phyloP scores from a whole-genome alignment of 1,140 invertebrate genomes.

The Drosophila eugracilis region DNA sequence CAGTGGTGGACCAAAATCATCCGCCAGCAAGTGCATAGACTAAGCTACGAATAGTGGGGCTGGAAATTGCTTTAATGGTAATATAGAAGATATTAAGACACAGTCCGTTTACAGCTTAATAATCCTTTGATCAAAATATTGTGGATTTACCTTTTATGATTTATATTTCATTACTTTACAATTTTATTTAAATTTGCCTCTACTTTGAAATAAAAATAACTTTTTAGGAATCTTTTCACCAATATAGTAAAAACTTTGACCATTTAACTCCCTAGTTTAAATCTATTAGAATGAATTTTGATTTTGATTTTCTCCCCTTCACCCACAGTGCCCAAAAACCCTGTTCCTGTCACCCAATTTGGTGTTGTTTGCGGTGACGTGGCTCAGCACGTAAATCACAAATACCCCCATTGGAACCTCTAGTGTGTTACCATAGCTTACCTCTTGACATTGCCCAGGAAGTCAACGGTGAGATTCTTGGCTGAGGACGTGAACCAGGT shows the following conservation, averaged over 20 bases:
- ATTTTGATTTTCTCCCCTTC: too few relatives aligned
- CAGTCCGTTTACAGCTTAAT: too few relatives aligned
- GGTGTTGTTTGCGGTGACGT: slow-evolving; percentile 51
- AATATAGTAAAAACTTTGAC: background rate
- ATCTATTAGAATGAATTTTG: background rate
- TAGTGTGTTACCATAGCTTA: slow-evolving; percentile 83
- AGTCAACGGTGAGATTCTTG: slow-evolving; percentile 91
- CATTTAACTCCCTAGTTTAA: background rate
- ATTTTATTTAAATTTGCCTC: too few relatives aligned
- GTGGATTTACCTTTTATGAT: too few relatives aligned
- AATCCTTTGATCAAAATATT: background rate
- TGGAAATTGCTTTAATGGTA: background rate
- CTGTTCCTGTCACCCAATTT: slow-evolving; percentile 44
- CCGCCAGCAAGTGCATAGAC: slow-evolving; percentile 8
- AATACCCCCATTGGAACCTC: slow-evolving; percentile 24
- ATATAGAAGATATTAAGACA: background rate
- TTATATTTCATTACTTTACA: too few relatives aligned
- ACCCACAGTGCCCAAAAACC: slow-evolving; percentile 28
- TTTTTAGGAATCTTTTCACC: too few relatives aligned
- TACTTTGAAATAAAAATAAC: too few relatives aligned
- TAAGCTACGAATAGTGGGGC: slow-evolving; percentile 19
- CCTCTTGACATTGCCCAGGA: slow-evolving; percentile 93
- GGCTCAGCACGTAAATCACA: slow-evolving; percentile 66
- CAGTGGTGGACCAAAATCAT: slow-evolving; percentile 44
- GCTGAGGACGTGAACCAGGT: slow-evolving; percentile 95